A percentile compares a stretch with the other conserved stretches of the same genome.
Conservation (phyloP, 1,140 invertebrate genomes). For the Meloidogyne exigua region DNA sequence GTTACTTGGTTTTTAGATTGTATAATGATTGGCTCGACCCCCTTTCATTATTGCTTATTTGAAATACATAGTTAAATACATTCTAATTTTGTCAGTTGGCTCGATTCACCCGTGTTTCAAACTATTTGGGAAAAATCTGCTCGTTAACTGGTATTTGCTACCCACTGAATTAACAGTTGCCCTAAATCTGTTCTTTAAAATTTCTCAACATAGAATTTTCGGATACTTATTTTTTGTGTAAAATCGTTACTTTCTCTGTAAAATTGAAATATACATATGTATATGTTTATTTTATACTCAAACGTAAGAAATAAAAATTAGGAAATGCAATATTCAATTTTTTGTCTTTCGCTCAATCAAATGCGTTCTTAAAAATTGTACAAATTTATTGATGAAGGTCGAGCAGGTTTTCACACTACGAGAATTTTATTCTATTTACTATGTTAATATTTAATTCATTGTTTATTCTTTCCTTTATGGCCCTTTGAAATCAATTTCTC, state of each 20-base stretch:
- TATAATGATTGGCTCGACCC: neutral
- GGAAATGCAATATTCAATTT: neutral
- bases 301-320: too few relatives aligned
- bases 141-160: slow-evolving; percentile 37
- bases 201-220: too few relatives aligned
- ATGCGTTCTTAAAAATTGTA: neutral
- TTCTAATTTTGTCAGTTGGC: slow-evolving; percentile 29
- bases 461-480: neutral
- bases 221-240: too few relatives aligned
- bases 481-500: neutral
- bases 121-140: slow-evolving; percentile 34
- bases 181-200: too few relatives aligned
- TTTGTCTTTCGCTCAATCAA: neutral
- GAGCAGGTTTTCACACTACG: neutral
- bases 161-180: neutral
- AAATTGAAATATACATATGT: too few relatives aligned
- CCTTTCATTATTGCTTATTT: neutral
- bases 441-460: neutral
- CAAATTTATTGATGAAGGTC: neutral
- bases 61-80: neutral
- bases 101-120: slow-evolving; percentile 36
- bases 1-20: neutral
- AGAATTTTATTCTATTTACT: neutral
- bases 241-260: too few relatives aligned
- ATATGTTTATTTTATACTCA: too few relatives aligned